Evolutionary conservation across 2,797 vertebrate genomes (phyloP), one percentile per base, ranked within the genome.

Genomic region (Notolabrus celidotus): DNA sequence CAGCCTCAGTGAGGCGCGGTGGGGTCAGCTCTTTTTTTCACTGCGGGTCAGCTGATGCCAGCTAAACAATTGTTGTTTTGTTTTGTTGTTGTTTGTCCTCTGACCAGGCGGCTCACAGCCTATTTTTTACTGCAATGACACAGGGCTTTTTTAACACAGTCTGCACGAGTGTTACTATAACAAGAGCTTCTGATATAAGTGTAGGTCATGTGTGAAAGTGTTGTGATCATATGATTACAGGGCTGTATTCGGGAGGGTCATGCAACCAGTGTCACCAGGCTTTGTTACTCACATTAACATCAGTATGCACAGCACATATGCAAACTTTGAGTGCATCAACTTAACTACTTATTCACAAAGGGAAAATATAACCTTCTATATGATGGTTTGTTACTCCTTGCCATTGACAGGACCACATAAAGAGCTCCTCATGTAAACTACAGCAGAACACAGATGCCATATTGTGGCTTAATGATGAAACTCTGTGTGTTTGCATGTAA

Each of bases 11-110:
- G 59, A 65, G 77, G 67, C 80, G 8, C 23, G 49, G 7, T 27
- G 58, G 73, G 79, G 77, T 75, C 79, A 43, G 70, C 68, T 59
- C 64, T 51, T 51, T 31, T 31, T n/a, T 82, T 86, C 33, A 38
- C 74, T 66, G 17, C 11, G n/a, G 76, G 76, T 90, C 92, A 92
- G 91, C 90, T 91, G 90, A 92, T 82, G 68, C 62, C 10, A 62
- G 71, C 77, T 67, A 85, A 89, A 92, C 91, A 90, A 86, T 79
- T 82, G 80, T 82, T 80, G 78, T 71, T 82, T 74, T 87, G 80
- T 90, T 79, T 86, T 85, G 73, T 84, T 71, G 69, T 71, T 71
- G 65, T 52, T 59, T 34, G 66, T 65, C 50, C 64, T 58, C 41
- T 52, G 62, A 20, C 7, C 23, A 14, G 54, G 22, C 58, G 38